phyloP scores from a whole-genome alignment of 2,797 vertebrate species.

The Hyperoplus immaculatus region DNA sequence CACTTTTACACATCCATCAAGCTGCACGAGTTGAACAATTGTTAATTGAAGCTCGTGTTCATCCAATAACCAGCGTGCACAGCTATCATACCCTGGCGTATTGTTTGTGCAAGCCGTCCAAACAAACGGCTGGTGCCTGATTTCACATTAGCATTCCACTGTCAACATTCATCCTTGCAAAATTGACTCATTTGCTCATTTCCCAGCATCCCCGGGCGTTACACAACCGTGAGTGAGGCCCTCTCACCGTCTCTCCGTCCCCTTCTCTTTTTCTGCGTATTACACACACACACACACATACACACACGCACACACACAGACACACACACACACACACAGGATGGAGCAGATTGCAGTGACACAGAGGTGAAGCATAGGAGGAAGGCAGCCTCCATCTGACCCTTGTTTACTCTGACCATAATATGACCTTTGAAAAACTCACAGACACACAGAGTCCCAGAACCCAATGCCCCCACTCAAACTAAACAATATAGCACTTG shows the following conservation, averaged over 20 bases:
- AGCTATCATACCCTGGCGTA: background rate
- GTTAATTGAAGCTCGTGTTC: constrained; percentile 15
- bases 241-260: background rate
- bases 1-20: background rate
- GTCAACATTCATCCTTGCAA: constrained; percentile 46
- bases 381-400: constrained; percentile 48
- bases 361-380: constrained; percentile 12
- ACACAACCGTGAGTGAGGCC: constrained; percentile 33
- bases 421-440: constrained; percentile 50
- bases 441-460: constrained; percentile 55
- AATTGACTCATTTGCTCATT: constrained; percentile 61
- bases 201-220: constrained; percentile 50
- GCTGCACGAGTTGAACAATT: background rate
- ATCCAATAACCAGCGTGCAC: constrained; percentile 1
- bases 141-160: constrained; percentile 44
- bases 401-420: constrained; percentile 37
- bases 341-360: constrained; percentile 47
- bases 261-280: background rate
- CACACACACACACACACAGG: constrained; percentile 1
- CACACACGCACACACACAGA: constrained; percentile 1
- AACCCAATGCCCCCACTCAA: constrained; percentile 40
- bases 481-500: constrained; percentile 34
- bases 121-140: constrained; percentile 49
- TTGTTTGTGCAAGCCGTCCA: constrained; percentile 44
- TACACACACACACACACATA: constrained; percentile 12